A percentile compares a stretch with the other conserved stretches of the same genome.
phyloP scores from a whole-genome alignment of 2,888 invertebrate species.

The Melanostoma scalare region DNA sequence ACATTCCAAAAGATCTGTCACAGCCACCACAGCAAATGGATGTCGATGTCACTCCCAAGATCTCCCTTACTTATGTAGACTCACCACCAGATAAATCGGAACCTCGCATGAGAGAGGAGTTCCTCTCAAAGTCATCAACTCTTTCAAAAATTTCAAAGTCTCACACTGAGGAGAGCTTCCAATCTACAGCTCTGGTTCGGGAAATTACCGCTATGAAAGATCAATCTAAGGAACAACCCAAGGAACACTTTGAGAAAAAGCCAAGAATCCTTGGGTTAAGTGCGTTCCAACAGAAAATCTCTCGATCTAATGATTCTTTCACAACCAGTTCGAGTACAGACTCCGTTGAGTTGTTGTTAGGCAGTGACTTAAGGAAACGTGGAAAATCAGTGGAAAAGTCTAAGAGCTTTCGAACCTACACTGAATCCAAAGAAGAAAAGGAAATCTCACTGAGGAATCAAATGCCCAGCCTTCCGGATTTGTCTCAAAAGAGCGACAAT shows the following conservation, averaged over 20 bases:
- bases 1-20: conserved; percentile 84
- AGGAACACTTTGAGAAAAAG: conserved; percentile 79
- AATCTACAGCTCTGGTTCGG: conserved; percentile 79
- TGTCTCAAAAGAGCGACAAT: conserved; percentile 77
- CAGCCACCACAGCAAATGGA: conserved; percentile 62
- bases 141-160: conserved; percentile 75
- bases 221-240: conserved; percentile 27
- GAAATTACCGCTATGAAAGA: conserved; percentile 74
- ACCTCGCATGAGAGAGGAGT: conserved; percentile 26
- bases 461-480: conserved; percentile 81
- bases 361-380: conserved; percentile 78
- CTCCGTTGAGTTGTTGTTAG: conserved; percentile 78
- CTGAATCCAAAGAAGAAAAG: conserved; percentile 78
- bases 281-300: conserved; percentile 84
- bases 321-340: conserved; percentile 77
- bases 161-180: conserved; percentile 78
- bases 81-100: conserved; percentile 3
- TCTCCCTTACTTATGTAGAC: conserved; percentile 2
- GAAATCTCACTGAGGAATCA: conserved; percentile 73
- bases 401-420: conserved; percentile 87
- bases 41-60: conserved; percentile 35
- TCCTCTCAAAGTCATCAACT: conserved; percentile 35
- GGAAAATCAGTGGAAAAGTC: conserved; percentile 87
- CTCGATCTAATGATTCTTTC: conserved; percentile 81
- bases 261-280: conserved; percentile 83